Evolutionary conservation across 2,888 invertebrate genomes (phyloP), one percentile per base, ranked within the genome.

Genomic region (Synanthedon vespiformis): DNA sequence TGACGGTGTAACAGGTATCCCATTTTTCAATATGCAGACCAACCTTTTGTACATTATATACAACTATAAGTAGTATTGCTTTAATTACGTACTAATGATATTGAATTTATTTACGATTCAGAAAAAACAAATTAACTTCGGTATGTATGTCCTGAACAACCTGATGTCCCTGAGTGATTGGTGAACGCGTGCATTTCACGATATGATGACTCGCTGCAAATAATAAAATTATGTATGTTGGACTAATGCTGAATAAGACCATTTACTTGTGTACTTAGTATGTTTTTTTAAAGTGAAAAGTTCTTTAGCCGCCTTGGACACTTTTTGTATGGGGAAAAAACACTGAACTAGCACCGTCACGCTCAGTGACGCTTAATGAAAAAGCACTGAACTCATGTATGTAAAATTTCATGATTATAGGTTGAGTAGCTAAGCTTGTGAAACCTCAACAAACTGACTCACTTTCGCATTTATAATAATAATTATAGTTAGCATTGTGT

Each of bases 41-140:
- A 58, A 69, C 59, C 59, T 61, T 78, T 72, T 74, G 66, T 77
- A 78, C 75, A 81, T 59, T 77, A 82, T 84, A 65, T 84, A 85
- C 83, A 83, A 62, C 68, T 67, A 74, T 62, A 61, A 63, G 65
- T 80, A 82, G 65, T 87, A 86, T 87, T 87, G 86, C 86, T 87
- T 84, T 69, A 58, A 67, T 81, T 84, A 83, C 73, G 67, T 72
- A 69, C 81, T 84, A 85, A 66, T 85, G 86, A 85, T 85, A 86
- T 81, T 61, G 58, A 64, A 72, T 67, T 61, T 61, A 61, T 70
- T 55, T 58, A 52, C 50, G 55, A 68, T 55, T 50, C 14, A 44
- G 54, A 54, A 52, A 54, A 53, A 52, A 60, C 62, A 61, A 70
- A 72, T 76, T 85, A 86, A 71, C 80, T 86, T 65, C 83, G 71